Percentiles rank a stretch among this genome's conserved stretches.
These are phyloP conservation scores for Neoniphon sammara DNA, from an alignment of 2,797 vertebrate species.

Conservation along the genomic window DNA sequence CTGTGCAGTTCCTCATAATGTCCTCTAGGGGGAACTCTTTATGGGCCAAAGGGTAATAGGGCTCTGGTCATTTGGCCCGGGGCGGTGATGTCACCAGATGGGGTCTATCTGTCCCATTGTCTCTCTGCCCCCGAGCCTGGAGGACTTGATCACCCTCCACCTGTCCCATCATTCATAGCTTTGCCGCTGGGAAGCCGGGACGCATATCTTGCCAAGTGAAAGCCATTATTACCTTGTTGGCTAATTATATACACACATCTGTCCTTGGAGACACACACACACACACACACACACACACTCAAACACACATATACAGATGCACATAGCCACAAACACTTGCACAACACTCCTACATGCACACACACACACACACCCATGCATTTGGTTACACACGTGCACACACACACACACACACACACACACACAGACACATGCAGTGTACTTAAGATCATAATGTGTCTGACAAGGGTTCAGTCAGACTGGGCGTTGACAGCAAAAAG, in stretches of 20 bases:
- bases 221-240: conserved; percentile 76
- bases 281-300: conserved; percentile 60
- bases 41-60: conserved; percentile 14
- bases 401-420: conserved; percentile 46
- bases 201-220: conserved; percentile 63
- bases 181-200: conserved; percentile 56
- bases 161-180: conserved; percentile 79
- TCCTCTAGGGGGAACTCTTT: conserved; percentile 61
- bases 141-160: conserved; percentile 57
- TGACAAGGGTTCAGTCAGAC: conserved; percentile 55
- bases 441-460: conserved; percentile 56
- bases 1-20: conserved; percentile 2
- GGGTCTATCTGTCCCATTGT: conserved; percentile 47
- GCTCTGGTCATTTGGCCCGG: conserved; percentile 30
- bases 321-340: neutral
- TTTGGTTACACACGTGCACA: conserved; percentile 17
- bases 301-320: conserved; percentile 28
- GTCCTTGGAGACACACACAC: conserved; percentile 59
- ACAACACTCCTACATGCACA: too few relatives aligned
- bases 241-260: conserved; percentile 77
- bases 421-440: conserved; percentile 30
- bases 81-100: conserved; percentile 66
- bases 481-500: conserved; percentile 66
- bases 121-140: conserved; percentile 50
- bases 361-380: neutral